A percentile compares a stretch with the other conserved stretches of the same genome.
These are phyloP conservation scores for Octopus bimaculoides DNA, from an alignment of 1,140 invertebrate genomes.

Conservation along the genomic window DNA sequence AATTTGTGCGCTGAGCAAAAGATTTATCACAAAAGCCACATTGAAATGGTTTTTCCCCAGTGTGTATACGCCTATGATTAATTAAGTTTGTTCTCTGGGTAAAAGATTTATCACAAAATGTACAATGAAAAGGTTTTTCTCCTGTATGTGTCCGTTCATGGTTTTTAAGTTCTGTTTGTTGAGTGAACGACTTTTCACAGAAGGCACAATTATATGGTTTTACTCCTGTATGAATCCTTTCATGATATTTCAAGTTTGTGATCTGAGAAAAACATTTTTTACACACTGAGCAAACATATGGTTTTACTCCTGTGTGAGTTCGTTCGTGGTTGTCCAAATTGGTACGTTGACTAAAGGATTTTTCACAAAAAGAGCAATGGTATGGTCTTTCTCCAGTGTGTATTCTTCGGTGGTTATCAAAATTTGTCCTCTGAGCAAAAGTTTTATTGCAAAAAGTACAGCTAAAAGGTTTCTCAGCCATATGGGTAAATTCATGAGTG, in stretches of 20 bases:
- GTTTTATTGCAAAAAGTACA: constrained; percentile 42
- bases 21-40: constrained; percentile 88
- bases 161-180: constrained; percentile 22
- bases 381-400: constrained; percentile 41
- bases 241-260: constrained; percentile 13
- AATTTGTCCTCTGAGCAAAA: constrained; percentile 26
- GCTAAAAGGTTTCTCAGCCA: constrained; percentile 40
- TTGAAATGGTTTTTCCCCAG: constrained; percentile 83
- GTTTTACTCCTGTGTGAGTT: constrained; percentile 15
- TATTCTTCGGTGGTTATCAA: constrained; percentile 29
- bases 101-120: constrained; percentile 26
- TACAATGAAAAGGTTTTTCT: constrained; percentile 26
- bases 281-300: constrained; percentile 16
- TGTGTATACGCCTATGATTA: constrained; percentile 59
- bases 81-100: constrained; percentile 27
- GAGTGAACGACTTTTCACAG: constrained; percentile 64
- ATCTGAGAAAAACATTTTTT: constrained; percentile 10
- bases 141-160: constrained; percentile 25
- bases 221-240: constrained; percentile 7
- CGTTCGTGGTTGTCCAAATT: constrained; percentile 23
- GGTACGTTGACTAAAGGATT: constrained; percentile 19
- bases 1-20: constrained; percentile 63
- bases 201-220: constrained; percentile 23
- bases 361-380: constrained; percentile 32
- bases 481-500: constrained; percentile 37